phyloP scores from a whole-genome alignment of 1,140 invertebrate species.

The Macrocentrus cingulum region DNA sequence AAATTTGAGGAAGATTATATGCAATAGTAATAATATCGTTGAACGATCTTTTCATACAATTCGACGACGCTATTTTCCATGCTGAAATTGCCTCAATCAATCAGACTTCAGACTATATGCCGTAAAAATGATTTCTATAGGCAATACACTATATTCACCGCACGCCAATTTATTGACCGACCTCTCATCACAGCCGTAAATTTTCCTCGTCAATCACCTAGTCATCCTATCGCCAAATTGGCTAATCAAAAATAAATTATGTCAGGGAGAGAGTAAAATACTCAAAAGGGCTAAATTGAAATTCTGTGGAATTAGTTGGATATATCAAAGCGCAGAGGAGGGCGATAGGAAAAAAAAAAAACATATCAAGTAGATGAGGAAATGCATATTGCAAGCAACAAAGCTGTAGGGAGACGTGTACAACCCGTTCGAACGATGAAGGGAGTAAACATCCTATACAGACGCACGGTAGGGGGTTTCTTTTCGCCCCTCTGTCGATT shows the following conservation, averaged over 20 bases:
- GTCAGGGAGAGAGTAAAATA: neutral
- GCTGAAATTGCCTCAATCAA: neutral
- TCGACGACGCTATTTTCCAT: neutral
- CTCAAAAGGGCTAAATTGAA: too few relatives aligned
- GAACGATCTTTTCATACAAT: neutral
- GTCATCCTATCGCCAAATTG: too few relatives aligned
- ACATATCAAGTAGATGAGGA: constrained; percentile 11
- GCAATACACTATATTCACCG: too few relatives aligned
- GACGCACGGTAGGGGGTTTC: constrained; percentile 36
- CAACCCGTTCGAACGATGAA: neutral
- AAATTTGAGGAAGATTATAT: neutral
- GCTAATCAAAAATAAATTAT: neutral
- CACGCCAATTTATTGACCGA: too few relatives aligned
- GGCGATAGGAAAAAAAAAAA: constrained; percentile 1
- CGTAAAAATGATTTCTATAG: too few relatives aligned
- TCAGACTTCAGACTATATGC: neutral
- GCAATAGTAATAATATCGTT: neutral
- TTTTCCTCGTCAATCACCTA: too few relatives aligned
- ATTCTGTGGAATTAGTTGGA: too few relatives aligned
- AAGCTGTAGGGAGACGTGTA: constrained; percentile 1
- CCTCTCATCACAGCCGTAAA: too few relatives aligned
- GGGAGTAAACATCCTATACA: constrained; percentile 5
- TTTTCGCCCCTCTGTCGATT: constrained; percentile 56
- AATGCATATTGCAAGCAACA: constrained; percentile 12
- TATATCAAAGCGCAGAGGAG: too few relatives aligned